Base-by-base conservation (phyloP, 1,140 invertebrate genomes). In the Anastrepha ludens region DNA sequence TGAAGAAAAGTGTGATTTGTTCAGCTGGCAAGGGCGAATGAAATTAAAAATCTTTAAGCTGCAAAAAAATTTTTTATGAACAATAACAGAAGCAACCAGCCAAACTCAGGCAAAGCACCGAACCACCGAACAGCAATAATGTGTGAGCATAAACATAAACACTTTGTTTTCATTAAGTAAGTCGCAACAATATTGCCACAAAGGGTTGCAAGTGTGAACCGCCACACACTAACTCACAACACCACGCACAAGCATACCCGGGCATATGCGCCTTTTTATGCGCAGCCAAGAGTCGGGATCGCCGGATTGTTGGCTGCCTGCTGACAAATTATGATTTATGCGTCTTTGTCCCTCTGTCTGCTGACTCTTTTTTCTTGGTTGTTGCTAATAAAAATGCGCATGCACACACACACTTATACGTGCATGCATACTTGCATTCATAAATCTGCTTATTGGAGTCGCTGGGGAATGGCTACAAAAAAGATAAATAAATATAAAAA, bases 301-400 rank as follows among this genome's bases (percentile, higher is more conserved):
- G 47, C n/a, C 15, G n/a, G 74, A 55, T 47, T 58, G 39, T 58
- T 70, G 50, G 67, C 65, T 74, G 64, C 86, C 44, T 58, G 86
- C 86, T 87, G 86, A 87, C 86, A 87, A 87, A 87, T 87, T 87
- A 87, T 87, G 65, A 87, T 87, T 87, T 87, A 87, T 87, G 29
- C n/a, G 65, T 41, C 86, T 70, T 59, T 64, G 44, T 87, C 65
- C 44, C 65, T 11, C 85, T 86, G 58, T 60, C 85, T 86, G 47
- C 74, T 81, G 47, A n/a, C 8, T 20, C 5, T 55, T 29, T 55
- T 11, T 3, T 55, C 50, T 2, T 55, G 8, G 17, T 81, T 9
- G 47, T 9, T 20, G 44, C 74, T 81, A 58, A 55, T 81, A 81
- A 81, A 81, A 81, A 81, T 81, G n/a, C 74, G 44, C 20, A 29